Base-by-base conservation (phyloP, 2,113 vertebrate genomes). In the Chelonoidis abingdonii region DNA sequence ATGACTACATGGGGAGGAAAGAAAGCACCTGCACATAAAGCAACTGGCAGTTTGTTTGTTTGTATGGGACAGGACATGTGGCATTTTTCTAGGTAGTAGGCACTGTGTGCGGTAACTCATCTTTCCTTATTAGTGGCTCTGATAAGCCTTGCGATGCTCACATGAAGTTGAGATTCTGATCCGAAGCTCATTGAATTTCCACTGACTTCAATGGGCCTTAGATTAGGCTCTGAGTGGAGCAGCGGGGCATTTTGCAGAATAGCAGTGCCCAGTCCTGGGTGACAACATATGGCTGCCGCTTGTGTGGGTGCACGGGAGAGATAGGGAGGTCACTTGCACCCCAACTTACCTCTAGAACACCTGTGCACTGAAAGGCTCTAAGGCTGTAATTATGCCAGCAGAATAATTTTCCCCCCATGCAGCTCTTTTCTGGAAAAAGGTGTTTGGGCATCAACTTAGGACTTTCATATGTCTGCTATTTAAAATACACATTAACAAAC, bases 271-370 rank as follows among this genome's bases (percentile, higher is more conserved):
- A 1, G 0, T 0, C 1, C 27, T 1, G 9, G 82, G 31, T 0
- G 0, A n/a, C 29, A 59, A 41, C 31, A 5, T 27, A 21, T 0
- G 4, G 72, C 65, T 56, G 27, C 0, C 0, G 16, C 78, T 79
- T 29, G 44, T 5, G 57, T 1, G 19, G 17, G 38, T 21, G 47
- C 31, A 8, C 1, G 2, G 12, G 12, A 35, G 17, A 1, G 2
- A 3, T 0, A 35, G 56, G 24, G 5, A 62, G 9, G 52, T 47
- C 24, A 6, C 0, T 0, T 27, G 14, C 8, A 69, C 35, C 14
- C 35, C n/a, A 21, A 65, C 7, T 65, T 65, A 65, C 2, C 53
- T 31, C 56, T 35, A 41, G 4, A 17, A 47, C 1, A 2, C 4
- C 6, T 59, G 57, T 24, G 35, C n/a, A 31, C 24, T 7, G 35